Conservation (phyloP, 2,888 invertebrate genomes). For the Noctuana brunneofusca region DNA sequence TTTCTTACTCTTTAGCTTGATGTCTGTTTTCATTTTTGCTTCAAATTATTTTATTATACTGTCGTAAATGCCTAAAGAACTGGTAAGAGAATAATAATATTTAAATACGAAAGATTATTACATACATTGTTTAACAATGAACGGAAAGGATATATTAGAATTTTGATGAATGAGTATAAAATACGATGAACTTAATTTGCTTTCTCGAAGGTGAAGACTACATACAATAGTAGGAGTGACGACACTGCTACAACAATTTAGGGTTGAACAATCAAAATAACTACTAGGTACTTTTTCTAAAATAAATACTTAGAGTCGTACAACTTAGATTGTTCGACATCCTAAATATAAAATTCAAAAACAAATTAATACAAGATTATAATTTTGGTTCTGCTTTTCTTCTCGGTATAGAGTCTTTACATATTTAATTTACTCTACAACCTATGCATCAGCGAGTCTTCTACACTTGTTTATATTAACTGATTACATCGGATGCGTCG, state of each 20-base stretch:
- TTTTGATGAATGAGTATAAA: conserved; percentile 32
- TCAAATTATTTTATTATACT: neutral
- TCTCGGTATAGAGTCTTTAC: no score
- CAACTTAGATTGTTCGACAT: no score
- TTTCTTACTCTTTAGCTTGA: no score
- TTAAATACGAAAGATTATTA: no score
- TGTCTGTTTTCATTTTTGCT: no score
- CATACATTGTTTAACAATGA: conserved; percentile 30
- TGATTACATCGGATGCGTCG: neutral
- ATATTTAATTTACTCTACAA: no score
- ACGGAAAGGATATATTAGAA: conserved; percentile 25
- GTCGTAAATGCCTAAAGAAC: neutral
- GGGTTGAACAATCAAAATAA: conserved; percentile 13
- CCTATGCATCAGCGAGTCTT: neutral
- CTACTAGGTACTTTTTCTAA: no score
- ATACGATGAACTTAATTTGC: conserved; percentile 30
- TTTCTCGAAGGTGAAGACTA: conserved; percentile 25
- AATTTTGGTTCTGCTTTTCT: no score
- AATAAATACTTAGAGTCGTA: no score
- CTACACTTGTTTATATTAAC: neutral
- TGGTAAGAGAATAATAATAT: no score
- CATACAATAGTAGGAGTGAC: conserved; percentile 25
- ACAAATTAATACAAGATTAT: no score
- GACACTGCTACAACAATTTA: neutral
- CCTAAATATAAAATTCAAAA: no score